These are phyloP conservation scores for Cephalophus harveyi DNA, from an alignment of 2,113 vertebrate species.

Conservation along the genomic window DNA sequence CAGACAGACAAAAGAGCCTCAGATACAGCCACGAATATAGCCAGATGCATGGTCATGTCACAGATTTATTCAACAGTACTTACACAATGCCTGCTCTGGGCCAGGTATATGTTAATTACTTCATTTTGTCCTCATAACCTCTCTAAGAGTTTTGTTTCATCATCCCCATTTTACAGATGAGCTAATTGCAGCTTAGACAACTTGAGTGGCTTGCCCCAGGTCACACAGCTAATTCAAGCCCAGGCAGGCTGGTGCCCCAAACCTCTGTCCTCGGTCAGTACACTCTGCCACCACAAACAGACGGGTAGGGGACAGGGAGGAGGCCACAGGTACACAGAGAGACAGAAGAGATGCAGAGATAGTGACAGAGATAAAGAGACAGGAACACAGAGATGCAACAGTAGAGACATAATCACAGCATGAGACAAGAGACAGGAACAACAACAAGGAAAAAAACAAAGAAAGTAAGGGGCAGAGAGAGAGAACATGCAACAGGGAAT, in stretches of 20 bases:
- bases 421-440: background rate
- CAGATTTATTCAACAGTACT: background rate
- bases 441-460: background rate
- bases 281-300: background rate
- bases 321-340: background rate
- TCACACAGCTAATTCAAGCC: background rate
- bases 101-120: background rate
- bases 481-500: background rate
- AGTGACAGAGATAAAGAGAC: background rate
- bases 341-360: background rate
- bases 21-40: background rate
- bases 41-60: background rate
- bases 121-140: background rate
- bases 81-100: background rate
- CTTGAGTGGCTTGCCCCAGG: background rate
- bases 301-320: background rate
- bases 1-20: background rate
- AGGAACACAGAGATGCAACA: background rate
- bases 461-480: background rate
- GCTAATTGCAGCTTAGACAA: background rate
- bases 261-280: background rate
- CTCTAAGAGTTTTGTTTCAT: background rate
- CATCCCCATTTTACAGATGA: background rate
- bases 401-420: background rate
- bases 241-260: background rate